Evolutionary conservation across 2,888 invertebrate genomes (phyloP).

Genomic region (Chymomyza amoena): DNA sequence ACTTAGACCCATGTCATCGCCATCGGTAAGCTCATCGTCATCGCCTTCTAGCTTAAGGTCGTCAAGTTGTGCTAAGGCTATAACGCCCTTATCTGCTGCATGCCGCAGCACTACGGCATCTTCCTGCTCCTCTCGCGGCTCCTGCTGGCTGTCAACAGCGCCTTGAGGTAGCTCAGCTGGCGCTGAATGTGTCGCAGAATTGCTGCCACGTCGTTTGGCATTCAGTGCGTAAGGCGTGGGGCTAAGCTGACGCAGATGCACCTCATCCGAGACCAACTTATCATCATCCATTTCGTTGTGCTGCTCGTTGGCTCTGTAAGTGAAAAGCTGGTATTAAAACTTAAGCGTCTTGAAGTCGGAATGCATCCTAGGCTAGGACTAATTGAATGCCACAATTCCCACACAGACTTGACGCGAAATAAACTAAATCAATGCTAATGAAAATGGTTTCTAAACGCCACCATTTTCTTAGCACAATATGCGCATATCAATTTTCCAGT

Average conservation of each 20-base stretch:
- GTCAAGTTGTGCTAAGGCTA: conserved; percentile 67
- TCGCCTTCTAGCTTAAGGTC: conserved; percentile 53
- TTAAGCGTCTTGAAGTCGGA: background rate
- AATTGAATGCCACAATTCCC: background rate
- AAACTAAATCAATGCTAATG: background rate
- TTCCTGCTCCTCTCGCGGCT: background rate
- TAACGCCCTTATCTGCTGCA: conserved; percentile 52
- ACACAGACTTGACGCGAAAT: background rate
- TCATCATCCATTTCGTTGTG: conserved; percentile 71
- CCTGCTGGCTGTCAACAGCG: conserved; percentile 25
- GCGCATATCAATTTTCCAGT: background rate
- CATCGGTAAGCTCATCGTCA: conserved; percentile 26
- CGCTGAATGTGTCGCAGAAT: conserved; percentile 53
- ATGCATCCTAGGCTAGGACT: background rate
- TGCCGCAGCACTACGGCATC: conserved; percentile 56
- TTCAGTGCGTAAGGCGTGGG: conserved; percentile 64
- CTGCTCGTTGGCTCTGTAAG: conserved; percentile 62
- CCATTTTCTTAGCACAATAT: conserved; percentile 31
- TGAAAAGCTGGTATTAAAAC: background rate
- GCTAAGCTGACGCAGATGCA: conserved; percentile 70
- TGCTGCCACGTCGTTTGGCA: conserved; percentile 26
- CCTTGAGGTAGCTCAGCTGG: conserved; percentile 53
- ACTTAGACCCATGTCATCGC: conserved; percentile 48
- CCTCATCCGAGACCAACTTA: conserved; percentile 74
- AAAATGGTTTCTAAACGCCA: conserved; percentile 50